Evolutionary conservation across 2,797 vertebrate genomes (phyloP).

Genomic region (Enteromius paludinosus): DNA sequence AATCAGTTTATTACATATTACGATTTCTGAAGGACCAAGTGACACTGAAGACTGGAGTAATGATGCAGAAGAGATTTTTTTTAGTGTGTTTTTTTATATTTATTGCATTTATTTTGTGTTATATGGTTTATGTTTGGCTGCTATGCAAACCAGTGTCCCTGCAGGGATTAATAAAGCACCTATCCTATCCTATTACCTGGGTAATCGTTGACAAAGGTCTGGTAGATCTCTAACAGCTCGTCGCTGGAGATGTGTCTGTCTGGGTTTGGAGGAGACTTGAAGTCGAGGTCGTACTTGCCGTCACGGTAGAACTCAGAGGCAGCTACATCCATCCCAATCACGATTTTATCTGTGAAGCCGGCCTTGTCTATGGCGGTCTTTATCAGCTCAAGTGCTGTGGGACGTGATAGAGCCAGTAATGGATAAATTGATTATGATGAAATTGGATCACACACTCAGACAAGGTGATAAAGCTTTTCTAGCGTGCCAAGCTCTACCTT

Average conservation of each 20-base stretch:
- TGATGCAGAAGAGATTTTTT: background rate
- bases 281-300: conserved; percentile 93
- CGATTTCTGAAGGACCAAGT: background rate
- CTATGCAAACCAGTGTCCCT: no score
- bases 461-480: background rate
- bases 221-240: conserved; percentile 91
- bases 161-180: no score
- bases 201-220: conserved; percentile 91
- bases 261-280: conserved; percentile 89
- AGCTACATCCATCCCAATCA: conserved; percentile 94
- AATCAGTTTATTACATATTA: background rate
- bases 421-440: background rate
- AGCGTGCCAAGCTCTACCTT: conserved; percentile 75
- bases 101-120: no score
- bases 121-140: no score
- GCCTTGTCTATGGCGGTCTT: conserved; percentile 94
- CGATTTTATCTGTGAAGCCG: conserved; percentile 92
- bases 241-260: conserved; percentile 86
- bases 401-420: background rate
- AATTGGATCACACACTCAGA: background rate
- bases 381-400: conserved; percentile 88
- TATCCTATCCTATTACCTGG: conserved; percentile 77
- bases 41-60: background rate
- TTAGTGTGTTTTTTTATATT: no score
- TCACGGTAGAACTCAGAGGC: conserved; percentile 92